phyloP scores from a whole-genome alignment of 2,113 vertebrate species.

The Bufo gargarizans region DNA sequence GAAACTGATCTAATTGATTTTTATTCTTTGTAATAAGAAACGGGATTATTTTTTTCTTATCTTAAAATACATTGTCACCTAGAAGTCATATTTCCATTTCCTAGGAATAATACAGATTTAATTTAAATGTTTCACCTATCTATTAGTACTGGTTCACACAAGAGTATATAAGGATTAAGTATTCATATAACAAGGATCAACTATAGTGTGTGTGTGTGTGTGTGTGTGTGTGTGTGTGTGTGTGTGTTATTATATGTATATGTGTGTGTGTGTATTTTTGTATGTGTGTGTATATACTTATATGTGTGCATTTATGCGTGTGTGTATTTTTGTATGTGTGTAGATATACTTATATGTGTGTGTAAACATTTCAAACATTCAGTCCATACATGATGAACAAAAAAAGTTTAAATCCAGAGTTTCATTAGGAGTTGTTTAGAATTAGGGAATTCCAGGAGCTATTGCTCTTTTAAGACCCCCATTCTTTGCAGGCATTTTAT shows the following conservation, averaged over 20 bases:
- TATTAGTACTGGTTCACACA: too few relatives aligned
- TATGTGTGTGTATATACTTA: too few relatives aligned
- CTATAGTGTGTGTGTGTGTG: too few relatives aligned
- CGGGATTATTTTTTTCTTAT: slow-evolving; percentile 77
- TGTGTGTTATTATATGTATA: too few relatives aligned
- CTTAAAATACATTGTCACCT: slow-evolving; percentile 80
- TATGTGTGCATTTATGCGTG: neutral
- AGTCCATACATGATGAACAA: neutral
- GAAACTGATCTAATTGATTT: slow-evolving; percentile 82
- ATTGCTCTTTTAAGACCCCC: slow-evolving; percentile 57
- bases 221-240: too few relatives aligned
- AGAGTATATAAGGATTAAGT: too few relatives aligned
- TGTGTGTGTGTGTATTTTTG: neutral
- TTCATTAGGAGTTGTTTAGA: slow-evolving; percentile 64
- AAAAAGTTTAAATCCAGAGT: slow-evolving; percentile 38
- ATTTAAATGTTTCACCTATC: too few relatives aligned
- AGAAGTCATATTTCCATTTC: slow-evolving; percentile 64
- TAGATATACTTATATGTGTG: neutral
- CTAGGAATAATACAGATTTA: too few relatives aligned
- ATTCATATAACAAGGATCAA: too few relatives aligned
- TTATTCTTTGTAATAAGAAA: slow-evolving; percentile 67
- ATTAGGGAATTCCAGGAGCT: slow-evolving; percentile 65
- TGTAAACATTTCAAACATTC: neutral
- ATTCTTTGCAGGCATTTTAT: slow-evolving; percentile 65
- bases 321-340: too few relatives aligned